A percentile compares a stretch with the other conserved stretches of the same genome.
phyloP scores from a whole-genome alignment of 1,140 invertebrate species.

The Bradysia coprophila region DNA sequence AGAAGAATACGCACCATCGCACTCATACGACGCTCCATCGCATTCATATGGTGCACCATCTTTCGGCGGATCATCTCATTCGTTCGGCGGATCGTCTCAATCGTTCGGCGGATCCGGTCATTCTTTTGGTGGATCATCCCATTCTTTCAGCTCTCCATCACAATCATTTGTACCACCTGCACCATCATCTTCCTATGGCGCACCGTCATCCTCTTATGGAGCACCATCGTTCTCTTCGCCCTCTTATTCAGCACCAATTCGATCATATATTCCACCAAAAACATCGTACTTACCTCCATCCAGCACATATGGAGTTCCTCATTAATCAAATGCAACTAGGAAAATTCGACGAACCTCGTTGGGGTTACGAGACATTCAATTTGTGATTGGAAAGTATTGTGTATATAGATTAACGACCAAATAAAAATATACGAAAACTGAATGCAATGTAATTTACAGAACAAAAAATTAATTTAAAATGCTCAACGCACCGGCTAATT shows the following conservation, averaged over 20 bases:
- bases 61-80: not conserved
- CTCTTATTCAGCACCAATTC: not conserved
- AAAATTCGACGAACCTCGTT: no score
- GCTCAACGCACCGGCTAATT: no score
- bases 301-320: not conserved
- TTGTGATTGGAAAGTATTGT: no score
- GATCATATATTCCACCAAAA: not conserved
- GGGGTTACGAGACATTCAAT: no score
- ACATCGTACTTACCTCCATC: not conserved
- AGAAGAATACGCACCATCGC: conserved; percentile 8
- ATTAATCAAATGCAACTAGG: no score
- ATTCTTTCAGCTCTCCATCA: conserved; percentile 5
- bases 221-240: no score
- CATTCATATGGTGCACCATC: not conserved
- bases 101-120: not conserved
- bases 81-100: not conserved
- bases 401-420: not conserved
- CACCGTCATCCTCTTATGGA: conserved; percentile 37
- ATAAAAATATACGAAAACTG: not conserved
- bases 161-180: not conserved
- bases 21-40: not conserved
- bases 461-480: no score
- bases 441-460: not conserved
- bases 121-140: no score
- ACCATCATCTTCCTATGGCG: conserved; percentile 2